These are phyloP conservation scores for Machimus rusticus DNA, from an alignment of 2,888 invertebrate genomes.

Conservation along the genomic window DNA sequence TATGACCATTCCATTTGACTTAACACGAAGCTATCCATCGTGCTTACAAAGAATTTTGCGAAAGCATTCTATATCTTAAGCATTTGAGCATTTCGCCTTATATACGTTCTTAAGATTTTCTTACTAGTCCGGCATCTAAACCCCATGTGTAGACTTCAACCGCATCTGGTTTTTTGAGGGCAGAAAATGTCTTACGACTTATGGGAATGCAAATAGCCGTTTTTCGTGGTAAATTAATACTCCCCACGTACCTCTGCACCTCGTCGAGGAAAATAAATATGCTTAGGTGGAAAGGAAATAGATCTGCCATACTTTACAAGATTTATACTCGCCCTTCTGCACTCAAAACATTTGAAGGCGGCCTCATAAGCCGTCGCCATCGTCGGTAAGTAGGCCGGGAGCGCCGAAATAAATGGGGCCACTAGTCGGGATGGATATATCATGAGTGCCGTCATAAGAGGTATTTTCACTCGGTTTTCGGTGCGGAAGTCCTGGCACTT, in stretches of 20 bases:
- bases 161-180: not conserved
- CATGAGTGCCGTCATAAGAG: not conserved
- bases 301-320: slow-evolving; percentile 35
- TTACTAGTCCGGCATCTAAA: not conserved
- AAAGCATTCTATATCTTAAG: not conserved
- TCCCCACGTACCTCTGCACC: slow-evolving; percentile 7
- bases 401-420: not conserved
- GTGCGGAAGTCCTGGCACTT: not conserved
- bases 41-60: not conserved
- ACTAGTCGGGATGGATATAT: not conserved
- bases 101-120: not conserved
- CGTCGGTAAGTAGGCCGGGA: not conserved
- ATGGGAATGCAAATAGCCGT: slow-evolving; percentile 32
- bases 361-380: not conserved
- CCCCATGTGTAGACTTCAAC: not conserved
- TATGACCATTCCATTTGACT: slow-evolving; percentile 16
- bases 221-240: slow-evolving; percentile 32
- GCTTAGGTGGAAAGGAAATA: slow-evolving; percentile 29
- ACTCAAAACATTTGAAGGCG: not conserved
- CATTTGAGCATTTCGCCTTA: not conserved
- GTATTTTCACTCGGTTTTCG: not conserved
- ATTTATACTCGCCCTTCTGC: slow-evolving; percentile 23
- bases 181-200: slow-evolving; percentile 3
- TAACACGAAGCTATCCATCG: not conserved
- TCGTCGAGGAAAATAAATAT: slow-evolving; percentile 14